Evolutionary conservation across 2,888 invertebrate species (phyloP).

Genomic region (Sphaeridia pumilis): DNA sequence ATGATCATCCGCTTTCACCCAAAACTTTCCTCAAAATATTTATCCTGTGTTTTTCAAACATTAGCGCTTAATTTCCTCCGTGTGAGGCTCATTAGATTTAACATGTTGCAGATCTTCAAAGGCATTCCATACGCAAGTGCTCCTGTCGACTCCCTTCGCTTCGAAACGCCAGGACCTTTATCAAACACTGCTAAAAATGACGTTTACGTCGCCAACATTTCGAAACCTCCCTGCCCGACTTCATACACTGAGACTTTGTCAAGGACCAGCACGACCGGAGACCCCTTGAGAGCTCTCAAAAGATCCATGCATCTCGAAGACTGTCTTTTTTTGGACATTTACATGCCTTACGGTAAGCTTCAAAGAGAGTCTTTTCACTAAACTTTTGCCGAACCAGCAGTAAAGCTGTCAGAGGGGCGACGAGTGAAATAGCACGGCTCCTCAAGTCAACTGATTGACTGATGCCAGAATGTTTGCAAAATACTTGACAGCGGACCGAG

Average conservation of each 20-base stretch:
- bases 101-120: constrained; percentile 26
- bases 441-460: no score
- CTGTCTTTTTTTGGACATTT: constrained; percentile 31
- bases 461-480: no score
- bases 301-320: constrained; percentile 29
- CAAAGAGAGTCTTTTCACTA: background rate
- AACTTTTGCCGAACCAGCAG: background rate
- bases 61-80: no score
- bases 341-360: constrained; percentile 18
- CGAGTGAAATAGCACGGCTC: no score
- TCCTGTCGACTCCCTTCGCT: constrained; percentile 72
- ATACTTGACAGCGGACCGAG: constrained; percentile 21
- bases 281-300: constrained; percentile 22
- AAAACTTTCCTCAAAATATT: no score
- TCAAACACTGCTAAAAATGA: constrained; percentile 19
- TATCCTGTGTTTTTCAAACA: no score
- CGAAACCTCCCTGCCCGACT: constrained; percentile 28
- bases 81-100: no score
- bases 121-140: constrained; percentile 83
- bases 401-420: no score
- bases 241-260: constrained; percentile 21
- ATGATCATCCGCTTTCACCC: no score
- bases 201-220: constrained; percentile 29
- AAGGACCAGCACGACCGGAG: constrained; percentile 15
- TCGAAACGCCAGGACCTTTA: constrained; percentile 29